A percentile compares a stretch with the other conserved stretches of the same genome.
phyloP scores from a whole-genome alignment of 2,113 vertebrate species.

The Orthonyx spaldingii region DNA sequence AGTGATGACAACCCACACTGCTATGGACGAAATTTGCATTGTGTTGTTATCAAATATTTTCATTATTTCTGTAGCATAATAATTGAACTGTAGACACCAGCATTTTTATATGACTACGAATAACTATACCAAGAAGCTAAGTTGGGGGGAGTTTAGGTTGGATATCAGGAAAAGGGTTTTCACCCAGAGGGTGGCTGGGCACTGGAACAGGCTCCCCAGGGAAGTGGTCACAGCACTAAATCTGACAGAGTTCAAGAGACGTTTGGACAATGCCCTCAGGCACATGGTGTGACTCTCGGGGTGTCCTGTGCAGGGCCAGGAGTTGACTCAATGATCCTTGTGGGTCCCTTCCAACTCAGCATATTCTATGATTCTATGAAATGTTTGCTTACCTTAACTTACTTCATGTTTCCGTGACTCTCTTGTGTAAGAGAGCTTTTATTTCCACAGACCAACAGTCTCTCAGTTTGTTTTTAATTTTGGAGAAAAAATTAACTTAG shows the following conservation, averaged over 20 bases:
- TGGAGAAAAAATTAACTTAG: background rate
- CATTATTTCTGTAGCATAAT: background rate
- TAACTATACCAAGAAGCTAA: background rate
- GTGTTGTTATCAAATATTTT: background rate
- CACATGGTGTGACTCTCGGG: background rate
- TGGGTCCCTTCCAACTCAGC: background rate
- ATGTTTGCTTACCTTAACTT: background rate
- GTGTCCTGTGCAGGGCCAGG: background rate
- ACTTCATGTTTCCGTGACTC: background rate
- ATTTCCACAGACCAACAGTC: background rate
- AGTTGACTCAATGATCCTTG: rapidly evolving
- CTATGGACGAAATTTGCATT: background rate
- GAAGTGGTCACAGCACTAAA: background rate
- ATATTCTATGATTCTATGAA: background rate
- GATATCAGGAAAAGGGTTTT: background rate
- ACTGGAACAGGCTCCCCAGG: background rate
- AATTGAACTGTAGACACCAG: background rate
- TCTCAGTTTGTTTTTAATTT: slow-evolving; percentile 1
- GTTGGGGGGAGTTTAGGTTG: background rate
- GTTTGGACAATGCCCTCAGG: background rate
- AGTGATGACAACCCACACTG: background rate
- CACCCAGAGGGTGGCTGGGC: too few relatives aligned
- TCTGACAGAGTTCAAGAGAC: background rate
- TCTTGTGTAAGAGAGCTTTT: background rate
- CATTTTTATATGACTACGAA: background rate